Base-by-base conservation (phyloP, 1,140 invertebrate genomes). In the Copidosoma floridanum region DNA sequence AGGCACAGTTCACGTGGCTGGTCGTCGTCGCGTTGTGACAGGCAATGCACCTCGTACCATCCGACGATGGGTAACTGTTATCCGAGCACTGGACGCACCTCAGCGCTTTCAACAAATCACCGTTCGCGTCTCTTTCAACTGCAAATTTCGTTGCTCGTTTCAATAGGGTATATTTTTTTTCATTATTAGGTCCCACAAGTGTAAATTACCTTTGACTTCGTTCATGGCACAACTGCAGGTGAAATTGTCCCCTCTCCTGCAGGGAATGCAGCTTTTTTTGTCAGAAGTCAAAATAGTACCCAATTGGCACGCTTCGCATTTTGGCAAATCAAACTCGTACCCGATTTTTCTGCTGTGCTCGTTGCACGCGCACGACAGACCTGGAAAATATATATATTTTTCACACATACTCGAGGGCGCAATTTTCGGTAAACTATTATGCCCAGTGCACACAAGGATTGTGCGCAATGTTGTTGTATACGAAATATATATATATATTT, bases 51-150 rank as follows among this genome's bases (percentile, higher is more conserved):
- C 66, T 66, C 18, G 59, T 69, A 10, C 63, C 65, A 47, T 76
- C 72, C 0, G 43, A 14, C 11, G 80, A 81, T 50, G 82, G 79
- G 63, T 75, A 74, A 7, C 71, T 79, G 24, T 78, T 79, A 50
- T 68, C 48, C 4, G 72, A 65, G 66, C 84, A 85, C 37, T 75
- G 69, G 56, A 82, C 51, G 68, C 84, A 85, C 46, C 70, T 52
- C 40, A 76, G 52, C 51, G 29, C 46, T 23, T 71, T 57, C 44
- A 79, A 66, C 38, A 79, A 61, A 12, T 68, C 68, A 10, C 82
- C 82, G 64, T 80, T 72, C 46, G 61, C 48, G 38, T 77, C 67
- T 69, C 75, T 75, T 60, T 82, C 79, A 38, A 82, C 82, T 83
- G 54, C n/a, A 72, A 57, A 61, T 56, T 10, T 61, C 55, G 44